phyloP scores from a whole-genome alignment of 1,140 invertebrate species.

The Colletes gigas region DNA sequence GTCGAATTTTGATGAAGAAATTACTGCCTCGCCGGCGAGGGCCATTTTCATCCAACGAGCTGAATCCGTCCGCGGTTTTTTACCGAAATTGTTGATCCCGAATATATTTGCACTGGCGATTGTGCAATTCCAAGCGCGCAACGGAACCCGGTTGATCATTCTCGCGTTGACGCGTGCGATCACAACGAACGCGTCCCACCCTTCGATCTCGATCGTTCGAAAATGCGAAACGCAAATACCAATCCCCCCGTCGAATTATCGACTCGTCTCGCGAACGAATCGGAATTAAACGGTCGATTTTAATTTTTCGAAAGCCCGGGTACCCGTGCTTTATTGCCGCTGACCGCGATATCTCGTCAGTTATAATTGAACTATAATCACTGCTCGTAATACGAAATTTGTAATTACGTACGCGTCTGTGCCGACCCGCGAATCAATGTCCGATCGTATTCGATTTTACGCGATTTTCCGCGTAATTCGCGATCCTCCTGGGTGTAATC shows the following conservation, averaged over 20 bases:
- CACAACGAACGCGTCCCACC: neutral
- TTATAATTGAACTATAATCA: conserved; percentile 8
- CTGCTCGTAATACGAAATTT: neutral
- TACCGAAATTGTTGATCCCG: conserved; percentile 1
- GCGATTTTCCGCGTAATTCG: neutral
- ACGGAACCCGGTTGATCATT: neutral
- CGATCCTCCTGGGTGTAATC: conserved; percentile 5
- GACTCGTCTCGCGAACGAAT: neutral
- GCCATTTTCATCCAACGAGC: conserved; percentile 13
- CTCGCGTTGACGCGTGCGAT: neutral
- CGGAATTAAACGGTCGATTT: neutral
- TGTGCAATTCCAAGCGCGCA: neutral
- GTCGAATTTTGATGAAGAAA: conserved; percentile 53
- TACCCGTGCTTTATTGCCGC: too few relatives aligned
- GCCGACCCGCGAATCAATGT: neutral
- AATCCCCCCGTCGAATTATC: neutral
- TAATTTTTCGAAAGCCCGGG: neutral
- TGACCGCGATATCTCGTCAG: neutral
- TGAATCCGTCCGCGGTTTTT: conserved; percentile 12
- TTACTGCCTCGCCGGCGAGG: conserved; percentile 7
- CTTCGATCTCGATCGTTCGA: neutral
- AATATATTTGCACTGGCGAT: conserved; percentile 16
- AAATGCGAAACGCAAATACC: conserved; percentile 11
- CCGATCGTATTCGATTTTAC: neutral
- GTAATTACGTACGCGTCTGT: neutral